Base-by-base conservation (phyloP, 2,113 vertebrate species). In the Syrrhaptes paradoxus region DNA sequence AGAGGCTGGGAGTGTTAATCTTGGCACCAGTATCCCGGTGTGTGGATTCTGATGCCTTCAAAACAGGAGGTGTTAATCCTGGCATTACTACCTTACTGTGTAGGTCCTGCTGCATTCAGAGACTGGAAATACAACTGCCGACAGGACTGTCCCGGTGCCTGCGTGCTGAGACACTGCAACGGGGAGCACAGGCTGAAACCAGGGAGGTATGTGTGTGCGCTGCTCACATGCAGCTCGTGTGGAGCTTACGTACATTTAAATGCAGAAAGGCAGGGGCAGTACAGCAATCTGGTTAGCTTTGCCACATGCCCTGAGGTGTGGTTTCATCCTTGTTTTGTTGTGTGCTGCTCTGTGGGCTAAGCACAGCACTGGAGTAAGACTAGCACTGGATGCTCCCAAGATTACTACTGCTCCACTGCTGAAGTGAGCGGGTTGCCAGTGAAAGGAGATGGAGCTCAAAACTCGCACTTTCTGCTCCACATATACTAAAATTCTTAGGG, bases 61-160 rank as follows among this genome's bases (percentile, higher is more conserved):
- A 55, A 88, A 85, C 5, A 72, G 93, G 87, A 89, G 89, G 81
- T 95, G 95, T 90, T 90, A 86, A 90, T 91, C 91, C 28, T 95
- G 92, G 95, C 95, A 45, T 4, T 67, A 22, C 57, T 93, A 65
- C 78, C 89, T 93, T 57, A 18, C 66, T 17, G 32, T 62, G 92
- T 29, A 45, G 92, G 95, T 82, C 93, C 75, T 90, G 89, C 86
- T 87, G 94, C 89, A 81, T 63, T 31, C 25, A 73, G 58, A 38
- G 25, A 49, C 91, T 83, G 86, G 72, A 68, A 80, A 66, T 54
- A 20, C 0, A 12, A 81, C 82, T 28, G 8, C n/a, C 6, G 51
- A 11, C 17, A 4, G 7, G 28, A 32, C 41, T 61, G 73, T 61
- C 55, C 41, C 7, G 15, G 46, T 7, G 31, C 34, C 62, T 91